Evolutionary conservation across 2,888 invertebrate genomes (phyloP).

Genomic region (Toxonevra muliebris): DNA sequence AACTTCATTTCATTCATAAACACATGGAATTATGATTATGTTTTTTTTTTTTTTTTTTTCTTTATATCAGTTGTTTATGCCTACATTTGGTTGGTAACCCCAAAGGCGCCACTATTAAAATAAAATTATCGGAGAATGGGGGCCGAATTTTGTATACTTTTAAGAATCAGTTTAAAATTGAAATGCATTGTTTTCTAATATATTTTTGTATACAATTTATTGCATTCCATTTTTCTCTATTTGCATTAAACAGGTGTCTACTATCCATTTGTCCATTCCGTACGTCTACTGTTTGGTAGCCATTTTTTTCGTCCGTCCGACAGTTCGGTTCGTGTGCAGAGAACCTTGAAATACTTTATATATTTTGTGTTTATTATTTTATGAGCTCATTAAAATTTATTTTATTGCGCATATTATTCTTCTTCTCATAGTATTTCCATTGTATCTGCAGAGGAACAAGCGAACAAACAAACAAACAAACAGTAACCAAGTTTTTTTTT

Average conservation of each 20-base stretch:
- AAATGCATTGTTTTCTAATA: too few species aligned
- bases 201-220: too few species aligned
- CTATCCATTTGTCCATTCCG: too few species aligned
- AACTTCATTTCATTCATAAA: conserved; percentile 26
- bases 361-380: conserved; percentile 42
- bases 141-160: too few species aligned
- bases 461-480: neutral
- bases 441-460: neutral
- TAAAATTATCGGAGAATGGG: neutral
- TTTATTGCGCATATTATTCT: conserved; percentile 43
- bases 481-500: neutral
- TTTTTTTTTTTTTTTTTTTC: conserved; percentile 2
- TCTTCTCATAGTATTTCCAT: neutral
- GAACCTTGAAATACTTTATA: conserved; percentile 51
- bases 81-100: neutral
- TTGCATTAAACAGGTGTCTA: too few species aligned
- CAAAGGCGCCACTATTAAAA: neutral
- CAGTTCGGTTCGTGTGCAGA: conserved; percentile 38
- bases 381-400: conserved; percentile 53
- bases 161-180: too few species aligned
- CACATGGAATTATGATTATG: conserved; percentile 5
- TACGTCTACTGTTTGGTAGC: too few species aligned
- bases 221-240: too few species aligned
- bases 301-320: neutral
- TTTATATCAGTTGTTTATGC: neutral